Evolutionary conservation across 2,888 invertebrate species (phyloP), one percentile per base, ranked within the genome.

Genomic region (Oscheius sp.): DNA sequence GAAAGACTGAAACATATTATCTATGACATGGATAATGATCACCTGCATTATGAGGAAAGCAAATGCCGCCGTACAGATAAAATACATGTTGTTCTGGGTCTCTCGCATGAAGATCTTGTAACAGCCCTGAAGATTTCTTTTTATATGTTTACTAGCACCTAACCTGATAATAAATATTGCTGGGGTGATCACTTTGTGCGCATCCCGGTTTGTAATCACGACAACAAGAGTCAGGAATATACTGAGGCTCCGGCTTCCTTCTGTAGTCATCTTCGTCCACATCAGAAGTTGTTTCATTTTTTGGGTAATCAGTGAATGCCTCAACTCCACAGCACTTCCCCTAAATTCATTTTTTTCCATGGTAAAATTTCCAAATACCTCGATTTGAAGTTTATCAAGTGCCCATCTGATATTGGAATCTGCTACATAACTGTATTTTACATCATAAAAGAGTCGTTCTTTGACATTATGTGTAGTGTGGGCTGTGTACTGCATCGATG

Each of bases 151-250:
- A n/a, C n/a, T n/a, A n/a, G 32, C 22, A 32, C 45, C 68, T 47
- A 38, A 75, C 75, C 41, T 56, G 33, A 47, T 73, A 73, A 47
- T 71, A 70, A 20, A 75, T 73, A 59, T 75, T 75, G 61, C 70
- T 75, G 14, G 75, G 75, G 24, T 68, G 66, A 36, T 75, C 75
- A 38, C 71, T 72, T 24, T 63, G 6, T 12, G 68, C 75, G 61
- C 75, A 75, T 28, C 70, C 69, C 33, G 62, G 65, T 20, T 65
- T 36, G 28, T 71, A 69, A 38, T 65, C 41, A 20, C 65, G 59
- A 47, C 75, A 75, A 50, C 75, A 75, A 0, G 73, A 70, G 30
- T 75, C 75, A n/a, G 75, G 75, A 14, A 75, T 56, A 49, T 73
- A 75, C 50, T 71, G 73, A 9, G 69, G 67, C 14, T 63, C 44